Percentiles rank a stretch among this genome's conserved stretches.
Evolutionary conservation across 2,888 invertebrate species (phyloP).

Genomic region (Thereva nobilitata): DNA sequence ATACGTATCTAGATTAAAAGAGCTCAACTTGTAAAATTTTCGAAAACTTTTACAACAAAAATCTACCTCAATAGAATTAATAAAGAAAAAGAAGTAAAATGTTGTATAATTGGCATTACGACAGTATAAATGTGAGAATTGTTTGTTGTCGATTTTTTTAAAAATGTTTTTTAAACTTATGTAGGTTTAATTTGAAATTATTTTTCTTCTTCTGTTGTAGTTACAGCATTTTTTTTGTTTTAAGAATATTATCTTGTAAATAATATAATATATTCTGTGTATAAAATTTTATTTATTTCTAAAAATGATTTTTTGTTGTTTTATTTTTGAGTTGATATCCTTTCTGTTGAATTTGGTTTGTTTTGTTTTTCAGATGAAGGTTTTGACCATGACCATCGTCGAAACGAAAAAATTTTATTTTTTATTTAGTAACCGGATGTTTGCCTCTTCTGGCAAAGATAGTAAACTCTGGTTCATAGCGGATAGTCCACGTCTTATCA

Average conservation of each 20-base stretch:
- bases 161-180: conserved; percentile 20
- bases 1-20: conserved; percentile 8
- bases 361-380: too few relatives aligned
- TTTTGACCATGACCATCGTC: too few relatives aligned
- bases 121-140: too few relatives aligned
- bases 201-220: conserved; percentile 10
- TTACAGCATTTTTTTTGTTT: conserved; percentile 21
- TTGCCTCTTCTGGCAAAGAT: too few relatives aligned
- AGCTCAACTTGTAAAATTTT: conserved; percentile 34
- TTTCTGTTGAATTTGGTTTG: neutral
- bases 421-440: too few relatives aligned
- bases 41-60: conserved; percentile 30
- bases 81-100: neutral
- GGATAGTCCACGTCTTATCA: too few relatives aligned
- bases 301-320: conserved; percentile 15
- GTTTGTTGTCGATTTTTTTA: neutral
- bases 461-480: too few relatives aligned
- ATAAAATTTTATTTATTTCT: conserved; percentile 33
- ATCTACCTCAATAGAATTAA: conserved; percentile 27
- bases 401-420: too few relatives aligned
- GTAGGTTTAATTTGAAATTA: conserved; percentile 13
- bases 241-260: conserved; percentile 26
- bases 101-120: too few relatives aligned
- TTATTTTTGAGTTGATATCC: neutral
- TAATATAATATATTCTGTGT: conserved; percentile 17